phyloP scores from a whole-genome alignment of 2,113 vertebrate species.

The Probosciger aterrimus region DNA sequence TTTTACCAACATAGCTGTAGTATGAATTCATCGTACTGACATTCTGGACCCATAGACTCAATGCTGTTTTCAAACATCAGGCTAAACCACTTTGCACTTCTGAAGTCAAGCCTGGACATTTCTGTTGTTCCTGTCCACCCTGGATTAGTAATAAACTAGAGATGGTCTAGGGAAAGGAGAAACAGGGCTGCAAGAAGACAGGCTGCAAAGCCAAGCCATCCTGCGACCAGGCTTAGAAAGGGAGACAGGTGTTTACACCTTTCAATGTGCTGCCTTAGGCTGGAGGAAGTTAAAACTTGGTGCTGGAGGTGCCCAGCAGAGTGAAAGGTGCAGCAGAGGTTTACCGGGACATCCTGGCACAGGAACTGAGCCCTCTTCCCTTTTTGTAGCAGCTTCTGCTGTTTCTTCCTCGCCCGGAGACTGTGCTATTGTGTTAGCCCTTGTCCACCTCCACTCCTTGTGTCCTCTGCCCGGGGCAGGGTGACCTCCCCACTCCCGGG shows the following conservation, averaged over 20 bases:
- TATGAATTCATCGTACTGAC: rapidly evolving
- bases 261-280: background rate
- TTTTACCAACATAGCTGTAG: background rate
- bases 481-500: background rate
- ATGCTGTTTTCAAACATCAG: background rate
- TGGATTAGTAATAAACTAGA: background rate
- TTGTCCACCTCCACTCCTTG: rapidly evolving
- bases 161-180: background rate
- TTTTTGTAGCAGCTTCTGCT: background rate
- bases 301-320: background rate
- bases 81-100: background rate
- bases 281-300: background rate
- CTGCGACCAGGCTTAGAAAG: background rate
- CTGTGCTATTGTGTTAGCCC: background rate
- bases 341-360: background rate
- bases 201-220: background rate
- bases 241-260: background rate
- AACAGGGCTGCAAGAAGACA: background rate
- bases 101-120: background rate
- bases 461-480: background rate
- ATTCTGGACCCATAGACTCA: no score
- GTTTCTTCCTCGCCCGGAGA: background rate
- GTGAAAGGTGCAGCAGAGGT: background rate
- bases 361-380: background rate
- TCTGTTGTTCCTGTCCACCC: background rate